These are phyloP conservation scores for Anarrhichthys ocellatus DNA, from an alignment of 2,113 vertebrate genomes.

Conservation along the genomic window DNA sequence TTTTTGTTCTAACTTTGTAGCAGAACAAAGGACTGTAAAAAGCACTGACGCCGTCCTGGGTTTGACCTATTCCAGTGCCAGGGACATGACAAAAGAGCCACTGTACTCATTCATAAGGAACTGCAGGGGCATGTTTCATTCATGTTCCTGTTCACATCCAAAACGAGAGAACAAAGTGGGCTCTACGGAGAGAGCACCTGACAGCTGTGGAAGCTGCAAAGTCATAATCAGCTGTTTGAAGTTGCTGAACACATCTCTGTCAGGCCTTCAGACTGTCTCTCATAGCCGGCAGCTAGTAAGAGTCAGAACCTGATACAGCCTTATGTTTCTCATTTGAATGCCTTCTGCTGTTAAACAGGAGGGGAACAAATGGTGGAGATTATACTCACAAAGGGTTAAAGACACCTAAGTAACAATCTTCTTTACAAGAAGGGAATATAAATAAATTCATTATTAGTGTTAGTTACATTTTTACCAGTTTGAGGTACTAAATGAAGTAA, in stretches of 20 bases:
- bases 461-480: neutral
- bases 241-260: conserved; percentile 49
- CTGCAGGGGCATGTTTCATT: conserved; percentile 34
- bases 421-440: neutral
- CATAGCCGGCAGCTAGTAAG: conserved; percentile 30
- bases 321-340: conserved; percentile 18
- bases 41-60: neutral
- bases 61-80: neutral
- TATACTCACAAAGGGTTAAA: neutral
- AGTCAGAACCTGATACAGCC: conserved; percentile 8
- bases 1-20: neutral
- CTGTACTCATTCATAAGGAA: conserved; percentile 33
- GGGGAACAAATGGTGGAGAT: neutral
- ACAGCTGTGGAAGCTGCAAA: conserved; percentile 68
- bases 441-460: neutral
- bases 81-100: conserved; percentile 7
- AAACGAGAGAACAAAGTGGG: conserved; percentile 8
- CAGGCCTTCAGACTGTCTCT: conserved; percentile 35
- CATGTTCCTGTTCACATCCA: conserved; percentile 32
- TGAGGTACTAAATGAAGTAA: neutral
- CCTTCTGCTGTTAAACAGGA: neutral
- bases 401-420: neutral
- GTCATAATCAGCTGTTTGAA: conserved; percentile 69
- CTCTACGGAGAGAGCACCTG: conserved; percentile 63
- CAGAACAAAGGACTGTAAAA: neutral